Evolutionary conservation across 2,888 invertebrate genomes (phyloP).

Genomic region (Meta bourneti): DNA sequence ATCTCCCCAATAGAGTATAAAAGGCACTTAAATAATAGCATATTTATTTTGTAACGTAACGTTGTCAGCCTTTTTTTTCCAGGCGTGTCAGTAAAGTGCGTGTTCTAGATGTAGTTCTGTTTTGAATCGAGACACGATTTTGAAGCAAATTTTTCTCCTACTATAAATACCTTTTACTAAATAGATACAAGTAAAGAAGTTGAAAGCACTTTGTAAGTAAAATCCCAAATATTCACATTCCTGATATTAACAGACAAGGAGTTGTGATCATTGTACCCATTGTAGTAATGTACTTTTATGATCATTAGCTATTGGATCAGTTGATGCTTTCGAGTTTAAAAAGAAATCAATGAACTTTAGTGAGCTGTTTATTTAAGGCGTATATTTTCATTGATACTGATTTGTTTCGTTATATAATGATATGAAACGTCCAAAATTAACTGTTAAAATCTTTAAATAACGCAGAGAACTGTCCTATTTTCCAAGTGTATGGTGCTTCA

Average conservation of each 20-base stretch:
- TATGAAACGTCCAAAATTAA: too few relatives aligned
- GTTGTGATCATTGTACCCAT: constrained; percentile 43
- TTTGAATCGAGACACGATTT: constrained; percentile 57
- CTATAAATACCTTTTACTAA: constrained; percentile 66
- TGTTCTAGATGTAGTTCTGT: constrained; percentile 40
- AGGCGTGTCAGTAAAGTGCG: constrained; percentile 33
- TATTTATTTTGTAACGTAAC: constrained; percentile 36
- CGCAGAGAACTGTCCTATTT: too few relatives aligned
- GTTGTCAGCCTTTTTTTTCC: constrained; percentile 12
- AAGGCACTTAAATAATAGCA: constrained; percentile 39
- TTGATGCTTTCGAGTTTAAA: constrained; percentile 33
- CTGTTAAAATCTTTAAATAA: too few relatives aligned
- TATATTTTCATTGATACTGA: too few relatives aligned
- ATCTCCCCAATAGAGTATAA: constrained; percentile 29
- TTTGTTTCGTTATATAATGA: too few relatives aligned
- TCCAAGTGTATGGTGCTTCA: too few relatives aligned
- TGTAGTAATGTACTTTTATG: constrained; percentile 45
- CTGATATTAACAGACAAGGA: constrained; percentile 14
- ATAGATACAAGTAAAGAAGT: constrained; percentile 42
- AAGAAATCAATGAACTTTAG: background rate
- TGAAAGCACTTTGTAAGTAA: constrained; percentile 60
- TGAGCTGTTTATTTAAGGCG: background rate
- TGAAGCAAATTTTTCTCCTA: constrained; percentile 59
- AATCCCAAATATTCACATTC: constrained; percentile 56
- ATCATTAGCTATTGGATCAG: constrained; percentile 65